These are phyloP conservation scores for Carassius gibelio DNA, from an alignment of 2,113 vertebrate species.

Conservation along the genomic window DNA sequence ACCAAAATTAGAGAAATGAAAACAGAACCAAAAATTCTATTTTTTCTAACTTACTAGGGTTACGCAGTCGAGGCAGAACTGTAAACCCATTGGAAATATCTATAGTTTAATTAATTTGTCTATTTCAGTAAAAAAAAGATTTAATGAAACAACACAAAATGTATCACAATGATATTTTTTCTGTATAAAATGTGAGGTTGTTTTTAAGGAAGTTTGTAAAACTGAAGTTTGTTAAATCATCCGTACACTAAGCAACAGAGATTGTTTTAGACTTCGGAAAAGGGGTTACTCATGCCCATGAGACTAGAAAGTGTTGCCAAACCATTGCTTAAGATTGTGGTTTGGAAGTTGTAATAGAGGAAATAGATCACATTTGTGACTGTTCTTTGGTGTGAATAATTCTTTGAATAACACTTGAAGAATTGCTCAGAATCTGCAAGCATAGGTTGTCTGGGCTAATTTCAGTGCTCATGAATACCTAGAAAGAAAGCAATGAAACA, in stretches of 20 bases:
- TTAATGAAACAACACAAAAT: neutral
- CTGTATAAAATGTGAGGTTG: neutral
- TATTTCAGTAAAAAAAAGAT: neutral
- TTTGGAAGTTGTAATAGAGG: conserved; percentile 9
- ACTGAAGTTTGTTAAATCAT: neutral
- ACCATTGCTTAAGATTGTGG: conserved; percentile 20
- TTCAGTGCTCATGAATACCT: conserved; percentile 6
- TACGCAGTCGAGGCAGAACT: neutral
- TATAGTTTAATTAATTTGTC: neutral
- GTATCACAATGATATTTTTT: neutral
- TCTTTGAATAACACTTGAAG: neutral
- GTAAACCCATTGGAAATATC: neutral
- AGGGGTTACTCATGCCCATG: neutral
- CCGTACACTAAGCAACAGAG: neutral
- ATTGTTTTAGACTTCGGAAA: neutral
- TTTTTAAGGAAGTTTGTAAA: neutral
- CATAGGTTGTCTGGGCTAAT: neutral
- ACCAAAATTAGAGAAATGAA: neutral
- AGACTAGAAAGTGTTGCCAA: conserved; percentile 3
- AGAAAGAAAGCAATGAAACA: neutral
- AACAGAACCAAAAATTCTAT: neutral
- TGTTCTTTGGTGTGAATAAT: neutral
- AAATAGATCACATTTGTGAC: neutral
- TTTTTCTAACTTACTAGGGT: neutral
- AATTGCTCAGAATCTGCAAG: conserved; percentile 1